Conservation (phyloP, 2,113 vertebrate genomes). For the Galbula dea region DNA sequence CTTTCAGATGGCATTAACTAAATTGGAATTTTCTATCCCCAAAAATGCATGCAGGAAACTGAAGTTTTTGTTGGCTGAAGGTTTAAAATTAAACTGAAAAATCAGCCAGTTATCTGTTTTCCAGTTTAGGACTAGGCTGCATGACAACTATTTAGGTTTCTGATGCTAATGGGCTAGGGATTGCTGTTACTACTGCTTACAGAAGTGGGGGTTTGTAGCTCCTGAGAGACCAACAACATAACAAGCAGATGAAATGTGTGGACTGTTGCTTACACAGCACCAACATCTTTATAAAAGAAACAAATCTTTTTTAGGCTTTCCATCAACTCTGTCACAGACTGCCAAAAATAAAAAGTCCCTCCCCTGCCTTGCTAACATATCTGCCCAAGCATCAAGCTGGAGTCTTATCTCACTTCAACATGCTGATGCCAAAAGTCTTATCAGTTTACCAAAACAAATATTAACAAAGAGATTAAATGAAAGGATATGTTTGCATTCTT, state of each 20-base stretch:
- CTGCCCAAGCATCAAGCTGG: conserved; percentile 5
- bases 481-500: neutral
- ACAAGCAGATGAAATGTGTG: conserved; percentile 52
- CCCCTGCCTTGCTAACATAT: conserved; percentile 17
- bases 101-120: neutral
- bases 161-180: neutral
- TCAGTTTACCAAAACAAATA: neutral
- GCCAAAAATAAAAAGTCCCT: conserved; percentile 22
- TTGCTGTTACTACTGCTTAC: conserved; percentile 33
- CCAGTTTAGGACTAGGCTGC: neutral
- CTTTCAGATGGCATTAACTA: neutral
- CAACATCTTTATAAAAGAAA: conserved; percentile 44
- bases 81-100: neutral
- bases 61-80: neutral
- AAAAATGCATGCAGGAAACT: neutral
- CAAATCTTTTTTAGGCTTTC: conserved; percentile 28
- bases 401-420: neutral
- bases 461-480: neutral
- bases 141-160: neutral
- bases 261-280: conserved; percentile 38
- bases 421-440: neutral
- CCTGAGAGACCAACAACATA: conserved; percentile 17
- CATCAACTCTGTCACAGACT: conserved; percentile 21
- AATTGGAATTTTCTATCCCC: neutral
- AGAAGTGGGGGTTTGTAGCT: conserved; percentile 16